phyloP scores from a whole-genome alignment of 2,888 invertebrate species.

The Aethes cnicana region DNA sequence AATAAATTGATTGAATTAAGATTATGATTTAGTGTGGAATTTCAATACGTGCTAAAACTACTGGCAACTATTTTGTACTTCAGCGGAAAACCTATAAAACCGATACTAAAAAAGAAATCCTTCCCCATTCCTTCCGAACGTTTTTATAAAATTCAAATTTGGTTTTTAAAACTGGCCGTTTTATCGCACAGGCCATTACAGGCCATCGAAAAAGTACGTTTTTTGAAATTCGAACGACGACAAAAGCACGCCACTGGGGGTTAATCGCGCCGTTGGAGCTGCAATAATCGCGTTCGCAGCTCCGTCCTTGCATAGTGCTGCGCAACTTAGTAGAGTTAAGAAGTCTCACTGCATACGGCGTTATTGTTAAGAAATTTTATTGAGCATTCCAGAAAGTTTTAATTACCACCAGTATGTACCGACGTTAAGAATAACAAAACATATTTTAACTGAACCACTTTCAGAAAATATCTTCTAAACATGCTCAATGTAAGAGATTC shows the following conservation, averaged over 20 bases:
- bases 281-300: constrained; percentile 62
- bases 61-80: neutral
- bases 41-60: too few species aligned
- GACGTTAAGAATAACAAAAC: too few species aligned
- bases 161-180: constrained; percentile 25
- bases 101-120: constrained; percentile 2
- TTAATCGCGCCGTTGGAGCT: constrained; percentile 63
- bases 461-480: too few species aligned
- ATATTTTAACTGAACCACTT: too few species aligned
- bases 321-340: constrained; percentile 4
- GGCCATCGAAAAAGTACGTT: constrained; percentile 42
- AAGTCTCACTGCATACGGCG: neutral
- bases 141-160: constrained; percentile 19
- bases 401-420: too few species aligned
- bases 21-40: too few species aligned
- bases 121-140: neutral
- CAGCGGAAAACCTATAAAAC: neutral
- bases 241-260: constrained; percentile 49
- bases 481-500: too few species aligned
- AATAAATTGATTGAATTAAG: too few species aligned
- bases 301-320: constrained; percentile 29
- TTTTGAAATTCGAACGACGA: constrained; percentile 42
- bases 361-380: too few species aligned
- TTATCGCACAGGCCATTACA: constrained; percentile 28
- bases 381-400: too few species aligned